Conservation (phyloP, 2,113 vertebrate species). For the Stercorarius parasiticus region DNA sequence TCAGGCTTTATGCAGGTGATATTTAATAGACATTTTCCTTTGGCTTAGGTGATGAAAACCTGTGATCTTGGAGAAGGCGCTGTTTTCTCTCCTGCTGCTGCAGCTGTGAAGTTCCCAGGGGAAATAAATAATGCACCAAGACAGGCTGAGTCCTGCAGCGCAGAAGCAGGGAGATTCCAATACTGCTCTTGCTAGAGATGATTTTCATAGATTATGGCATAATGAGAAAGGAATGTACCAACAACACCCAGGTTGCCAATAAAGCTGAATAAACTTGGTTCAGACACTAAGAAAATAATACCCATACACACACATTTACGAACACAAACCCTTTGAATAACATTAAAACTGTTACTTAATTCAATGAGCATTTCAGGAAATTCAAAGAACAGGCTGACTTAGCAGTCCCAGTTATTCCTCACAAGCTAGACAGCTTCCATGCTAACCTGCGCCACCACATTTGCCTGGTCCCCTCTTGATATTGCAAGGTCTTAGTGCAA, state of each 20-base stretch:
- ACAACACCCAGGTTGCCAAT: neutral
- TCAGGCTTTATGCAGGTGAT: neutral
- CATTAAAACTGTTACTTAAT: neutral
- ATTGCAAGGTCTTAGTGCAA: neutral
- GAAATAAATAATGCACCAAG: constrained; percentile 13
- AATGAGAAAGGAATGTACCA: constrained; percentile 4
- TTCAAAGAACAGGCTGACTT: neutral
- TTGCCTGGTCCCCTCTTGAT: neutral
- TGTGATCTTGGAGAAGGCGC: neutral
- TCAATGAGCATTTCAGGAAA: neutral
- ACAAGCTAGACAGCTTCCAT: neutral
- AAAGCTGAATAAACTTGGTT: neutral
- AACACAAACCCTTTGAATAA: neutral
- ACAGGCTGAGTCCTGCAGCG: neutral
- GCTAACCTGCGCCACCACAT: neutral
- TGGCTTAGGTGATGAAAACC: neutral
- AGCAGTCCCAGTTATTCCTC: neutral
- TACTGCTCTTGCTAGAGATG: neutral
- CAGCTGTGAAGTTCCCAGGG: constrained; percentile 1
- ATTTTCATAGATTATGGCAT: neutral
- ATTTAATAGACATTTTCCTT: neutral
- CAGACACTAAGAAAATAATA: neutral
- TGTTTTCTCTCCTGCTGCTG: neutral
- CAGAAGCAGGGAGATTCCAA: neutral
- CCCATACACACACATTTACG: neutral